Percentiles rank a stretch among this genome's conserved stretches.
phyloP scores from a whole-genome alignment of 2,113 vertebrate genomes.

The Corythaeola cristata region DNA sequence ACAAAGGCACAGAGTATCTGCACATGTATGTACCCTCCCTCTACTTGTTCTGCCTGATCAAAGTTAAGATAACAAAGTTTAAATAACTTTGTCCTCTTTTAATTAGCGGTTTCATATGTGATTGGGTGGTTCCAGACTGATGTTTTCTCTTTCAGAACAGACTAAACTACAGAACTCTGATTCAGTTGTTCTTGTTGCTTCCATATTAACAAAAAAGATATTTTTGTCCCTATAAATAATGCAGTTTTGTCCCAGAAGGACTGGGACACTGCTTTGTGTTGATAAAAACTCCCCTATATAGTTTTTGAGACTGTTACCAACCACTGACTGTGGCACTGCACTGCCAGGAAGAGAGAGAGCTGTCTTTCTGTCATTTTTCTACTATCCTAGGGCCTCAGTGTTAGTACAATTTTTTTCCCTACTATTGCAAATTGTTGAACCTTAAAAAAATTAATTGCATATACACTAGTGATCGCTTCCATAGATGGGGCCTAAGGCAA shows the following conservation, averaged over 20 bases:
- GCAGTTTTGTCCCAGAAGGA: not conserved
- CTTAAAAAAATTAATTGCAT: constrained; percentile 47
- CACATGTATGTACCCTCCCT: not conserved
- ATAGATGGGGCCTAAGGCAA: constrained; percentile 38
- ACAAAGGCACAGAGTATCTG: not conserved
- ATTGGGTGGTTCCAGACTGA: not conserved
- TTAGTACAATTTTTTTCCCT: not conserved
- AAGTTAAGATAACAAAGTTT: not conserved
- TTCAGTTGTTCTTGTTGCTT: not conserved
- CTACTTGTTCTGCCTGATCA: not conserved
- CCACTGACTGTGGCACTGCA: not conserved
- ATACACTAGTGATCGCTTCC: constrained; percentile 46
- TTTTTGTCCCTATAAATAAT: not conserved
- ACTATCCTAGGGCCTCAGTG: not conserved
- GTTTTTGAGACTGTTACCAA: not conserved
- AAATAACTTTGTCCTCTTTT: not conserved
- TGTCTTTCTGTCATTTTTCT: not conserved
- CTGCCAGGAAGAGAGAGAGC: not conserved
- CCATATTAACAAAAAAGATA: not conserved
- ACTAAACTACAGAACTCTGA: not conserved
- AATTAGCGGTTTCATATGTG: not conserved
- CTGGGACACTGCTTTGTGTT: not conserved
- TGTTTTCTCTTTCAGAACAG: not conserved
- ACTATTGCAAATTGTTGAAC: constrained; percentile 30
- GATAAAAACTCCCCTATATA: not conserved